Evolutionary conservation across 2,797 vertebrate genomes (phyloP), one percentile per base, ranked within the genome.

Genomic region (Scolopax rusticola): DNA sequence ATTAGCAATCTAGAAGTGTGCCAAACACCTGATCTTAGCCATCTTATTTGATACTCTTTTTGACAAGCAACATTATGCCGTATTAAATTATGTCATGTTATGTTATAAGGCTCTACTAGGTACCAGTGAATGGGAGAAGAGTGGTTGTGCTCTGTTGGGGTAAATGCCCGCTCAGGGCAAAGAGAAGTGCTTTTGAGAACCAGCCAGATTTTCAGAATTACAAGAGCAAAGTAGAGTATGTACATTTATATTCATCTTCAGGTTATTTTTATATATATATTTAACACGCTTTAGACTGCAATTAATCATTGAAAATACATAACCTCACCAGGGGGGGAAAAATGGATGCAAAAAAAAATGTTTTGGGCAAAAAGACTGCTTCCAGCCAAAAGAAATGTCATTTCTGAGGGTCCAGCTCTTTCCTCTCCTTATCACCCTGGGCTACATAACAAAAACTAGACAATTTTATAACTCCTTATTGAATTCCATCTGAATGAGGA

Each of bases 71-170:
- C 82, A 85, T 81, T 94, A 86, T 69, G 64, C 70, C 95, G 95
- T 95, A 97, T 97, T 95, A 96, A 84, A 69, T 97, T 92, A 92
- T 95, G 89, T 83, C 95, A 84, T 76, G 85, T 96, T 73, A 56
- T 4, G 40, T 96, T 96, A 89, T 10, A 61, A 88, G 94, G 86
- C 91, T 75, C 15, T 71, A 45, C 87, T 90, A 86, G 96, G 90
- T 87, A 97, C 86, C 60, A 82, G 80, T 74, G 83, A 89, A 41
- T 48, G 30, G 32, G 47, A 28, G 40, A 65, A 30, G 28, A 15
- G 21, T 5, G 45, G 9, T 41, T 27, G 45, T 51, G 53, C 18
- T 75, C 43, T 30, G 71, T 9, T 45, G 59, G 63, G 75, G 20
- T n/a, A 90, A 88, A 64, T 47, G 40, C 60, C 28, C 3, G 1